Base-by-base conservation (phyloP, 1,140 invertebrate species). In the Samia ricini region DNA sequence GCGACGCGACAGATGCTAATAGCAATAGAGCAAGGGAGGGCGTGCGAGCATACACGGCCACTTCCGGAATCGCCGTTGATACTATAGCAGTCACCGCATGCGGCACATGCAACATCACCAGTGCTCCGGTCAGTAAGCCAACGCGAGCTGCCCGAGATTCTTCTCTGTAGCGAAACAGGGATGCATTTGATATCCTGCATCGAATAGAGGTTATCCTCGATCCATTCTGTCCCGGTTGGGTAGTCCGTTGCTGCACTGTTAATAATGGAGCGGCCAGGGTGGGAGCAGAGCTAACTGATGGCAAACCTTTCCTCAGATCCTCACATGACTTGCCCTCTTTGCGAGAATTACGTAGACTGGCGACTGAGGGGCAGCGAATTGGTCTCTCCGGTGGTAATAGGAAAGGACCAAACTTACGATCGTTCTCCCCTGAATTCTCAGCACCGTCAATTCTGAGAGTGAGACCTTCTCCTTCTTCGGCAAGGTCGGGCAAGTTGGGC, bases 131-230 rank as follows among this genome's bases (percentile, higher is more conserved):
- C 57, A 89, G 69, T 22, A 89, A 69, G 56, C 87, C 87, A 52
- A 96, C 95, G 59, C 95, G 93, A 3, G 95, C 96, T 0, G 96
- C 95, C 63, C 96, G 91, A 26, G 95, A 94, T 83, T 97, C 96
- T 83, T 96, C 95, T 20, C 95, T 91, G 79, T 96, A 96, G 60
- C 94, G 92, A 82, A 97, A 96, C 60, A 96, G 88, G n/a, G 94
- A 95, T 10, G 95, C 96, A 77, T 96, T 96, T 61, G 95, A 96
- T 49, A 97, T 95, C 8, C 94, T 91, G 79, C 95, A 94, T 42
- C 94, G 93, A 57, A 96, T 88, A 5, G 93, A 94, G 56, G 93
- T 94, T 68, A 96, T 94, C 70, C 94, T 94, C 18, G 91, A 92
- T 6, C 86, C 83, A 22, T 83, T 83, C 36, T 81, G 91, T 4